These are phyloP conservation scores for Calosoma granatense DNA, from an alignment of 1,140 invertebrate genomes.

Conservation along the genomic window DNA sequence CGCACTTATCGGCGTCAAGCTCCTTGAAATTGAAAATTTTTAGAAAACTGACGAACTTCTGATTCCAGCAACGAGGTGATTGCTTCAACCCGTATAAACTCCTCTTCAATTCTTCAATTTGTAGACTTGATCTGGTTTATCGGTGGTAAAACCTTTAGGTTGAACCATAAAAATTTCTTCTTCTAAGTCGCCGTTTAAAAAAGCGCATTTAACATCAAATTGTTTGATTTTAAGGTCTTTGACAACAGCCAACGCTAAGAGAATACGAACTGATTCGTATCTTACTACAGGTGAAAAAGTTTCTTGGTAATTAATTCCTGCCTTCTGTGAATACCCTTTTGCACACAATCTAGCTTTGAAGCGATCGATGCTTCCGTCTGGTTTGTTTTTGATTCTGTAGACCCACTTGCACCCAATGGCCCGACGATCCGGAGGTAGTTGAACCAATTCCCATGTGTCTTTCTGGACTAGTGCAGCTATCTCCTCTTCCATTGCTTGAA, in stretches of 20 bases:
- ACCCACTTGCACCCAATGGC: constrained; percentile 32
- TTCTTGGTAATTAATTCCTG: constrained; percentile 31
- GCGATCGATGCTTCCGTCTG: constrained; percentile 20
- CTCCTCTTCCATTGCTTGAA: constrained; percentile 26
- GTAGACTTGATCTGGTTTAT: background rate
- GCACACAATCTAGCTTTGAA: constrained; percentile 37
- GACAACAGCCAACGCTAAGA: constrained; percentile 14
- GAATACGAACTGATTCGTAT: constrained; percentile 14
- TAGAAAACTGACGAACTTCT: constrained; percentile 20
- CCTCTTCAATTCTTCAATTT: constrained; percentile 17
- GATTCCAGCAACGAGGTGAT: constrained; percentile 22
- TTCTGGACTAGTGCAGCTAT: constrained; percentile 23
- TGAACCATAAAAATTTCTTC: constrained; percentile 19
- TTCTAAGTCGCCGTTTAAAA: constrained; percentile 19
- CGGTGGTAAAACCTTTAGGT: constrained; percentile 7
- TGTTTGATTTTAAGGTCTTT: constrained; percentile 15
- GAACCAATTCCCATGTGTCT: constrained; percentile 25
- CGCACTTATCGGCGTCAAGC: no score
- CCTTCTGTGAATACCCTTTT: constrained; percentile 33
- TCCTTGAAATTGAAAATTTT: constrained; percentile 19
- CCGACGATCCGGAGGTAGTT: constrained; percentile 23
- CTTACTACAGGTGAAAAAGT: constrained; percentile 26
- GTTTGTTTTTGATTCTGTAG: constrained; percentile 28
- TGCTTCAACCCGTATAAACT: constrained; percentile 33
- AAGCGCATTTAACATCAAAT: constrained; percentile 20